A percentile compares a stretch with the other conserved stretches of the same genome.
Conservation (phyloP, 35 echinoderm and acorn worm genomes). For the Apostichopus californicus region DNA sequence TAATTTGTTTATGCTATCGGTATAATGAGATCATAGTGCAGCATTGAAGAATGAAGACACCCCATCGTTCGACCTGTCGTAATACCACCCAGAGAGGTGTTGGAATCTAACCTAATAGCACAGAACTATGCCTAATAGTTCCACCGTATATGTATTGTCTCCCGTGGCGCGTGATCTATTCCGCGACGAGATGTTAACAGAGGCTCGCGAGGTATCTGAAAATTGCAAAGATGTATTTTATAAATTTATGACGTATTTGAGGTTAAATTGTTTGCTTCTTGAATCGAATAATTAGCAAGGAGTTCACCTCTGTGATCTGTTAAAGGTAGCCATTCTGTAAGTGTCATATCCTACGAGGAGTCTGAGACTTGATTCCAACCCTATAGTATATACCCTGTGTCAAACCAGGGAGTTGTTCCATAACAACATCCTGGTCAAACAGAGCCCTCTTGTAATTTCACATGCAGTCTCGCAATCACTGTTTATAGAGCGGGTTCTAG, state of each 20-base stretch:
- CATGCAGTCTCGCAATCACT: too few relatives aligned
- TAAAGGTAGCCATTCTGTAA: background rate
- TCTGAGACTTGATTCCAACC: too few relatives aligned
- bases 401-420: too few relatives aligned
- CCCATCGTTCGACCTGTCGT: background rate
- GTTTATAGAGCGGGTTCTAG: too few relatives aligned
- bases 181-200: background rate
- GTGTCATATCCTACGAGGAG: too few relatives aligned
- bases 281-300: background rate
- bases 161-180: background rate
- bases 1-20: background rate
- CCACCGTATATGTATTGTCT: background rate
- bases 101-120: conserved; percentile 19
- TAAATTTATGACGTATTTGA: background rate
- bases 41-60: background rate
- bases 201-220: conserved; percentile 27
- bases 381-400: too few relatives aligned
- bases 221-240: conserved; percentile 10
- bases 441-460: too few relatives aligned
- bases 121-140: background rate
- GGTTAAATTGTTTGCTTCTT: background rate
- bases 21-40: background rate
- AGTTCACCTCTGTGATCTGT: background rate
- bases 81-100: conserved; percentile 31
- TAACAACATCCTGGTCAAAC: too few relatives aligned